These are phyloP conservation scores for Selenia dentaria DNA, from an alignment of 2,888 invertebrate genomes.

Conservation along the genomic window DNA sequence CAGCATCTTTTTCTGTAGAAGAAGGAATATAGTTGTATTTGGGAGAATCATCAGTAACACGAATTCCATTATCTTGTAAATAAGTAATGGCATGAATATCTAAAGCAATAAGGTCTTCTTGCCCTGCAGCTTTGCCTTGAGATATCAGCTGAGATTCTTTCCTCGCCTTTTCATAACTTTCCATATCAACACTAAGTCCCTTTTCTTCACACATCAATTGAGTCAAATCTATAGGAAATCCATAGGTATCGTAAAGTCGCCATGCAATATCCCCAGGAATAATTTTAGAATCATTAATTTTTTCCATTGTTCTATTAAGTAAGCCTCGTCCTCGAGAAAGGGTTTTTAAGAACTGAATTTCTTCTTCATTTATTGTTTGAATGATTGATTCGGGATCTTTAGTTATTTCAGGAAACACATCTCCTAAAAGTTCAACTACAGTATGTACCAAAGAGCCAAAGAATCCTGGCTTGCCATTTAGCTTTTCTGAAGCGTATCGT, in stretches of 20 bases:
- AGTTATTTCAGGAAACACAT: constrained; percentile 91
- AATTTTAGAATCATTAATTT: constrained; percentile 88
- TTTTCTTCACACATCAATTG: constrained; percentile 99
- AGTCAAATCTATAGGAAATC: constrained; percentile 99
- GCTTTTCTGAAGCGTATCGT: constrained; percentile 97
- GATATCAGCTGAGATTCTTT: constrained; percentile 95
- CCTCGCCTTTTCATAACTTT: constrained; percentile 95
- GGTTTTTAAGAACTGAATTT: constrained; percentile 98
- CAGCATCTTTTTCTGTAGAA: constrained; percentile 86
- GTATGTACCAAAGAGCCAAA: constrained; percentile 95
- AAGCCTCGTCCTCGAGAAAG: constrained; percentile 95
- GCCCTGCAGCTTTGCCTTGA: constrained; percentile 92
- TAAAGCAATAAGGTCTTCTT: constrained; percentile 93
- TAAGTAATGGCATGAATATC: constrained; percentile 98
- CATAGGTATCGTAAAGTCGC: constrained; percentile 99
- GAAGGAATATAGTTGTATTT: constrained; percentile 95
- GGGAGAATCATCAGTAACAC: constrained; percentile 94
- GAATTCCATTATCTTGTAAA: constrained; percentile 90
- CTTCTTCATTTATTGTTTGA: constrained; percentile 98
- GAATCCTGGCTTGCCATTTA: constrained; percentile 97
- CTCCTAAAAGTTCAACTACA: constrained; percentile 93
- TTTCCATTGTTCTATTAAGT: constrained; percentile 95
- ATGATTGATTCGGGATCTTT: constrained; percentile 96
- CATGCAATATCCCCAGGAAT: constrained; percentile 98
- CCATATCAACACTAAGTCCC: constrained; percentile 94